Evolutionary conservation across 2,113 vertebrate genomes (phyloP).

Genomic region (Hemibagrus wyckioides): DNA sequence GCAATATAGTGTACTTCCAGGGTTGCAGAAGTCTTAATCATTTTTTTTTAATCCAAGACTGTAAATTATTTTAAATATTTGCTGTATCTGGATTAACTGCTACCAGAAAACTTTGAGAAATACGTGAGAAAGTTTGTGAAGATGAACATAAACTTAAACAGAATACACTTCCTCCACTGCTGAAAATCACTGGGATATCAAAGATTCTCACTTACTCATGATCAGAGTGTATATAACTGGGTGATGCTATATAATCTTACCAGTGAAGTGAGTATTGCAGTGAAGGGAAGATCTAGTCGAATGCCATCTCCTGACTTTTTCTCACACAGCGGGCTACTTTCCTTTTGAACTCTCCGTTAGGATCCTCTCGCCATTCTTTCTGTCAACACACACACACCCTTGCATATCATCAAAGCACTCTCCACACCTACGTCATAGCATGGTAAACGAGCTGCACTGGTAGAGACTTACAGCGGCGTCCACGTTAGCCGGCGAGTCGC

Average conservation of each 20-base stretch:
- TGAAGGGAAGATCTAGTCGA: constrained; percentile 64
- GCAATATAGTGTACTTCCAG: too few species aligned
- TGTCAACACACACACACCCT: constrained; percentile 53
- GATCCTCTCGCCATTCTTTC: constrained; percentile 82
- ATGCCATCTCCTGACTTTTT: constrained; percentile 80
- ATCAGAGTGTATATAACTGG: background rate
- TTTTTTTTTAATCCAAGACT: too few species aligned
- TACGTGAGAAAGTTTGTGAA: too few species aligned
- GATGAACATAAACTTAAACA: too few species aligned
- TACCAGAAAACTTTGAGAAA: too few species aligned
- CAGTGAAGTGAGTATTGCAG: constrained; percentile 6
- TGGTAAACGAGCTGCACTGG: background rate
- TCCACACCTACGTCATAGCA: too few species aligned
- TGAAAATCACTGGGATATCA: background rate
- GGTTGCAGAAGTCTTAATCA: too few species aligned
- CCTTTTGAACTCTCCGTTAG: constrained; percentile 76
- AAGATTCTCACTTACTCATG: background rate
- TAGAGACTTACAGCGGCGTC: constrained; percentile 90
- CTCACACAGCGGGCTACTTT: constrained; percentile 79
- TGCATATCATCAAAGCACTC: background rate
- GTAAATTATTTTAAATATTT: too few species aligned
- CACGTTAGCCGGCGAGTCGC: constrained; percentile 97
- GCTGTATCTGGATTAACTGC: too few species aligned
- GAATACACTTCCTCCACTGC: background rate
- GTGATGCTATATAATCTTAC: constrained; percentile 17